Evolutionary conservation across 2,113 vertebrate species (phyloP).

Genomic region (Colaptes auratus): DNA sequence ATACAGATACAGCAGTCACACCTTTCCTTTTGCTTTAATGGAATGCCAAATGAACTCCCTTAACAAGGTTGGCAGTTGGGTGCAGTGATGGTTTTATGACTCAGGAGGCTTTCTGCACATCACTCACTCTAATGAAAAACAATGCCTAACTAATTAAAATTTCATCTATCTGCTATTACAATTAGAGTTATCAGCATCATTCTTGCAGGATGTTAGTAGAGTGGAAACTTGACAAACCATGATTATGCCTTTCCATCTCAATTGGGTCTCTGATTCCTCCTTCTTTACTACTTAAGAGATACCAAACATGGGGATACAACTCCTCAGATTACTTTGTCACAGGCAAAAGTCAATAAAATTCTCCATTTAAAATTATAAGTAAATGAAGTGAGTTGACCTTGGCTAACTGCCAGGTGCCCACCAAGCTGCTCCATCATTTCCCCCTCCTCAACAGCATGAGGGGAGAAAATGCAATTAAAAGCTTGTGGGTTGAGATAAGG

Average conservation of each 20-base stretch:
- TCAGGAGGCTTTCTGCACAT: not conserved
- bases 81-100: slow-evolving; percentile 19
- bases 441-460: not conserved
- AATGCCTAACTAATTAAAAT: slow-evolving; percentile 29
- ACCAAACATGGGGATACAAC: not conserved
- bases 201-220: not conserved
- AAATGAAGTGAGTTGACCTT: not conserved
- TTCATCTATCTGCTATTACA: not conserved
- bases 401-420: not conserved
- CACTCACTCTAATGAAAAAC: slow-evolving; percentile 23
- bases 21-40: not conserved
- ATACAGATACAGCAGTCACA: not conserved
- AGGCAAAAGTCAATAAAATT: not conserved
- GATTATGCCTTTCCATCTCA: not conserved
- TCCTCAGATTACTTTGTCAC: not conserved
- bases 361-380: not conserved
- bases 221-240: not conserved
- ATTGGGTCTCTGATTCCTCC: not conserved
- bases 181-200: not conserved
- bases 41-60: not conserved
- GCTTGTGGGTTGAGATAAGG: not conserved
- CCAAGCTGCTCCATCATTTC: not conserved
- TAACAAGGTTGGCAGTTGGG: not conserved
- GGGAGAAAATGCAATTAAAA: not conserved
- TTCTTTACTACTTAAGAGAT: not conserved